Evolutionary conservation across 2,888 invertebrate genomes (phyloP), one percentile per base, ranked within the genome.

Genomic region (Nebria brevicollis): DNA sequence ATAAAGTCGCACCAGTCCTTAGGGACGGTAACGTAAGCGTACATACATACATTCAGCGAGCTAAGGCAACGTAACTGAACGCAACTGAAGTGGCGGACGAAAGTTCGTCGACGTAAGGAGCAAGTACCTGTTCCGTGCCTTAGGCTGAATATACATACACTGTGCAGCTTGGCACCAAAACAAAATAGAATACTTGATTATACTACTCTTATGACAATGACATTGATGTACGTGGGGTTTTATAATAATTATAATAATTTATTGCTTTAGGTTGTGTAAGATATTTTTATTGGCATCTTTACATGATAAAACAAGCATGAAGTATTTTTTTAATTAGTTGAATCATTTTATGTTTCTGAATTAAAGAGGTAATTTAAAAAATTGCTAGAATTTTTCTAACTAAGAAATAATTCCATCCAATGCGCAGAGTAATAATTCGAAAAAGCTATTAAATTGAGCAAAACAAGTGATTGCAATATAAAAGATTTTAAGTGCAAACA

Each of bases 401-500:
- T 34, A 34, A 34, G 34, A 34, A 34, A 34, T 34, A 43, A 43
- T 54, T 3, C 54, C 5, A 5, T 54, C 54, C 54, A 54, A 54
- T 54, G 7, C 54, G 11, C 13, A 54, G 54, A 11, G 54, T 13
- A 54, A 54, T 54, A 7, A 54, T 54, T 54, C 54, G 54, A 54
- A 54, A 20, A 54, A 54, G 54, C 13, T 13, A 54, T 54, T 54
- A 54, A 54, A 54, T 54, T 8, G 7, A 54, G 8, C 54, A 54
- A 54, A 54, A 54, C 54, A 54, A 54, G 6, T 54, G 13, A 43
- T 68, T 74, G 75, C 75, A 75, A 75, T 68, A 79, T 79, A 79
- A 79, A 79, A 79, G 54, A 65, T 41, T 75, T 79, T 68, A 79
- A 75, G 74, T 74, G 75, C 79, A 75, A 75, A 68, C 68, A 79